These are phyloP conservation scores for Pedionomus torquatus DNA, from an alignment of 2,113 vertebrate genomes.

Conservation along the genomic window DNA sequence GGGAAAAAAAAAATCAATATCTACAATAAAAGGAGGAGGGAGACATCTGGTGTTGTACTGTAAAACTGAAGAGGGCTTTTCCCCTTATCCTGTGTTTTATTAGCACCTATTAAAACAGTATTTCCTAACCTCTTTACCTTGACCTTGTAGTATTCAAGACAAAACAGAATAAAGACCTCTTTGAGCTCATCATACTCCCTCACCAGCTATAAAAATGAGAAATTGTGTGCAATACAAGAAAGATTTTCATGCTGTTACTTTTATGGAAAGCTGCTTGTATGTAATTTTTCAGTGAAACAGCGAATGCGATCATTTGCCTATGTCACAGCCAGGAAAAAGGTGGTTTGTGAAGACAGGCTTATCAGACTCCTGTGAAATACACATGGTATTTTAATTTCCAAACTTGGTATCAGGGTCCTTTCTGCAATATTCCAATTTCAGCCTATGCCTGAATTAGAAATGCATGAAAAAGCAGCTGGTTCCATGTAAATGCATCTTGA, in stretches of 20 bases:
- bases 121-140: not conserved
- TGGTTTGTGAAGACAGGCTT: not conserved
- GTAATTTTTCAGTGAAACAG: not conserved
- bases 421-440: not conserved
- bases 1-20: accelerated
- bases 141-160: not conserved
- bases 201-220: not conserved
- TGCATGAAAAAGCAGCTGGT: not conserved
- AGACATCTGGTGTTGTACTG: slow-evolving; percentile 56
- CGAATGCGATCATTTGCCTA: not conserved
- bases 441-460: not conserved
- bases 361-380: not conserved
- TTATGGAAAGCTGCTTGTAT: not conserved
- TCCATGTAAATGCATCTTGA: not conserved
- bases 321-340: not conserved
- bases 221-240: not conserved
- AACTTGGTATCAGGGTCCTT: not conserved
- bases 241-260: not conserved
- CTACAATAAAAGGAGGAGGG: slow-evolving; percentile 26
- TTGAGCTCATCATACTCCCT: not conserved
- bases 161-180: not conserved
- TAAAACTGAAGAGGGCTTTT: not conserved
- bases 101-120: not conserved
- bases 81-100: not conserved
- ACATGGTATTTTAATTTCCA: not conserved